phyloP scores from a whole-genome alignment of 2,888 invertebrate species.

The Standfussiana lucernea region DNA sequence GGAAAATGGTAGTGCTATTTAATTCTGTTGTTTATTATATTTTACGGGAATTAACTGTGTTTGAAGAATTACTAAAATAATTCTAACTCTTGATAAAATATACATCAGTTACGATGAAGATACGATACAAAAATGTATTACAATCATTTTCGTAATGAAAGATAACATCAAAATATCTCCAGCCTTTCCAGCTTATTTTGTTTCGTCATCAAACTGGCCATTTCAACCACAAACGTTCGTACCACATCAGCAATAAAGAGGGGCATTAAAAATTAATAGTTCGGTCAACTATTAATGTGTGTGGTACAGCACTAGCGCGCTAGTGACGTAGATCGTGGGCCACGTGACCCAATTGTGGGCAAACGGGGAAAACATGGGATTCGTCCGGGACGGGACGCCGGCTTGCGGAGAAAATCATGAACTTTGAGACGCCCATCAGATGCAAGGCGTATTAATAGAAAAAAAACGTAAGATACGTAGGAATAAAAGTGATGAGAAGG shows the following conservation, averaged over 20 bases:
- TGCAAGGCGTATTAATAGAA: conserved; percentile 9
- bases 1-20: conserved; percentile 24
- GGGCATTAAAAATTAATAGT: conserved; percentile 58
- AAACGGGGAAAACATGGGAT: conserved; percentile 41
- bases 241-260: conserved; percentile 49
- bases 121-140: background rate
- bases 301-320: conserved; percentile 42
- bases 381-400: conserved; percentile 6
- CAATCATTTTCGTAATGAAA: conserved; percentile 5
- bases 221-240: conserved; percentile 39
- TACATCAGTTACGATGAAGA: background rate
- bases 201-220: conserved; percentile 33
- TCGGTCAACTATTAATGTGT: conserved; percentile 59
- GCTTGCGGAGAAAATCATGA: conserved; percentile 41
- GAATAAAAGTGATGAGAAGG: background rate
- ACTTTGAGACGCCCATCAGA: conserved; percentile 40
- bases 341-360: conserved; percentile 63
- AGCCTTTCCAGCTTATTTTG: conserved; percentile 19
- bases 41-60: background rate
- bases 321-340: conserved; percentile 37
- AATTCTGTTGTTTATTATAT: conserved; percentile 13
- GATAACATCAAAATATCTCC: conserved; percentile 11
- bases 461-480: background rate
- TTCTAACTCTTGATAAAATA: background rate
- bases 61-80: no score